Base-by-base conservation (phyloP, 2,888 invertebrate genomes). In the Agonopterix subpropinquella region DNA sequence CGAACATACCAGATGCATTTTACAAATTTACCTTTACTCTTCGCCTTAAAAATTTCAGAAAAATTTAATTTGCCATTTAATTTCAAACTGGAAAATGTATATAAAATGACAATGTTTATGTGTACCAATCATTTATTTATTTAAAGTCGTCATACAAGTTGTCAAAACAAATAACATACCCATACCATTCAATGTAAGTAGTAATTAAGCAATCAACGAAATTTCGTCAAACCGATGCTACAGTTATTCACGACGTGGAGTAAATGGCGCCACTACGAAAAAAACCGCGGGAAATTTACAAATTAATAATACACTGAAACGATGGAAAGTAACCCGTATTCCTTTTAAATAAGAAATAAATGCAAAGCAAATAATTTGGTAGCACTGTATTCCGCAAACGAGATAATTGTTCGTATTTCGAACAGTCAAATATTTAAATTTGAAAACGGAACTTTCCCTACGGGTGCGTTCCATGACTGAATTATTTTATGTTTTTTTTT, bases 171-270 rank as follows among this genome's bases (percentile, higher is more conserved):
- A 75, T 71, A 70, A 28, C 28, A 73, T 69, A 68, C 68, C 62
- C 67, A 70, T 70, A 66, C 28, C 7, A 5, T 28, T 28, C 68
- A 67, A 61, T 67, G 62, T 65, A 61, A 67, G 62, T 65, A 77
- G 80, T 76, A 82, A 85, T 84, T 84, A 85, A 85, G 76, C 79
- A 85, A 83, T 85, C 79, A 79, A 58, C 62, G 64, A 73, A 79
- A 70, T 80, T 78, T 75, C 74, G 75, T 74, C 77, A 82, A 80
- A 80, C 74, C 74, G 64, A 70, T 73, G 84, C 69, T 82, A 85
- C 82, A 85, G 80, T 80, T 82, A 79, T 72, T 71, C 75, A 72
- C 67, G 67, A 68, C 61, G 62, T 59, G 60, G 56, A 65, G 73
- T 41, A 80, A 67, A 71, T 68, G 78, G 76, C 78, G 80, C 78